phyloP scores from a whole-genome alignment of 1,140 invertebrate species.

The Drosophila sproati region DNA sequence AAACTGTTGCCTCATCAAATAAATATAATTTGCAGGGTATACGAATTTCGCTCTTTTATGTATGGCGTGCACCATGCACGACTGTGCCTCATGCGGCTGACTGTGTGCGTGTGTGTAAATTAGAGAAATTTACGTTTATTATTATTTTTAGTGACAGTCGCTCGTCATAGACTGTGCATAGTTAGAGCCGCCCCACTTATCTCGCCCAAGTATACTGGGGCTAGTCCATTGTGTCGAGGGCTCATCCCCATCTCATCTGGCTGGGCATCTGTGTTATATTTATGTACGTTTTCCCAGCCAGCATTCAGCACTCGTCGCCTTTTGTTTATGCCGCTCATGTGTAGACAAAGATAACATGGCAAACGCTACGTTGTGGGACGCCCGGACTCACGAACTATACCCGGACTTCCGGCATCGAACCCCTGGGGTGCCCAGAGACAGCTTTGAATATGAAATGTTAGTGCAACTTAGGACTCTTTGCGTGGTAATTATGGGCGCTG shows the following conservation, averaged over 20 bases:
- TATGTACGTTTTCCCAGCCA: slow-evolving; percentile 52
- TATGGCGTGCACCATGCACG: not conserved
- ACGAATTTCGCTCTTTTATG: not conserved
- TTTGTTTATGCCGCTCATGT: slow-evolving; percentile 51
- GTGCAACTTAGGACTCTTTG: slow-evolving; percentile 71
- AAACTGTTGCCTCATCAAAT: not conserved
- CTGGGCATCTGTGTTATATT: slow-evolving; percentile 65
- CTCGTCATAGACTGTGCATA: slow-evolving; percentile 59
- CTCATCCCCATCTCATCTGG: slow-evolving; percentile 27
- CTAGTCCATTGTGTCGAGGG: slow-evolving; percentile 60
- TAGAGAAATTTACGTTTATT: slow-evolving; percentile 82
- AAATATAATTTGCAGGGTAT: not conserved
- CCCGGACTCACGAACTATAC: not conserved
- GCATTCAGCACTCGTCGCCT: slow-evolving; percentile 35
- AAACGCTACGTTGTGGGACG: slow-evolving; percentile 25
- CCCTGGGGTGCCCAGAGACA: slow-evolving; percentile 16
- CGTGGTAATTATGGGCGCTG: slow-evolving; percentile 74
- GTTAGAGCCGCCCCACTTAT: not conserved
- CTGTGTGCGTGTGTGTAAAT: slow-evolving; percentile 64
- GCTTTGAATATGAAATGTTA: slow-evolving; percentile 78
- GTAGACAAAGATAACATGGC: slow-evolving; percentile 68
- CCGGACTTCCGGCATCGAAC: not conserved
- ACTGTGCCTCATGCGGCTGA: slow-evolving; percentile 26
- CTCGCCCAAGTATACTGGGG: slow-evolving; percentile 28
- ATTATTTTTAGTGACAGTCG: slow-evolving; percentile 77